A percentile compares a stretch with the other conserved stretches of the same genome.
These are phyloP conservation scores for Cochlearius cochlearius DNA, from an alignment of 2,113 vertebrate species.

Conservation along the genomic window DNA sequence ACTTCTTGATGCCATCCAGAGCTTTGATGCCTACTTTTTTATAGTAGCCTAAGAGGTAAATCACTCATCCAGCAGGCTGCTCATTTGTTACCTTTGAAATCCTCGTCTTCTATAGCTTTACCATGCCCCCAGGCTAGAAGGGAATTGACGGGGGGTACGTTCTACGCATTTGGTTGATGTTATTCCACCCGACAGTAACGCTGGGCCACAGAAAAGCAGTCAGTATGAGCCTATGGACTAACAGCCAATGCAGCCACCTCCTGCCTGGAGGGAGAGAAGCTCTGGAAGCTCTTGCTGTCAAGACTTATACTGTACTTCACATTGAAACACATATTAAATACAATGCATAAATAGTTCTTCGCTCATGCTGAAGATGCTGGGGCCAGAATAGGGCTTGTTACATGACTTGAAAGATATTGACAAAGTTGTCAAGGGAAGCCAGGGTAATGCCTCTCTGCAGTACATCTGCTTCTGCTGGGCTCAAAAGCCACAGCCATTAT, in stretches of 20 bases:
- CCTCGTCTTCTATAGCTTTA: neutral
- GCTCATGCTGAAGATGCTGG: neutral
- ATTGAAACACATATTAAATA: neutral
- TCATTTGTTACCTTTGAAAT: neutral
- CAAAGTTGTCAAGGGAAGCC: neutral
- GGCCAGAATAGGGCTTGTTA: neutral
- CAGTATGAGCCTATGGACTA: neutral
- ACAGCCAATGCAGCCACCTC: neutral
- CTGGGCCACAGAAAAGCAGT: neutral
- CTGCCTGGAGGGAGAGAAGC: neutral
- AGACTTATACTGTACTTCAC: neutral
- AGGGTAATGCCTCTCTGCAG: neutral
- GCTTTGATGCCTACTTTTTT: neutral
- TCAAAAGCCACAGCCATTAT: neutral
- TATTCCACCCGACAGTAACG: neutral
- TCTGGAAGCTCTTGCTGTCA: neutral
- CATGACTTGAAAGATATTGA: neutral
- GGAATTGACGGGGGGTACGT: neutral
- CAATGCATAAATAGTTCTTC: neutral
- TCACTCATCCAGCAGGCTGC: neutral
- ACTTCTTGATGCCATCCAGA: neutral
- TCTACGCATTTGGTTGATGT: neutral
- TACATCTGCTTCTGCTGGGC: neutral
- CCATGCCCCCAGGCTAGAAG: neutral
- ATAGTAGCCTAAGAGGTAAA: neutral